phyloP scores from a whole-genome alignment of 2,113 vertebrate species.

The Panurus biarmicus region DNA sequence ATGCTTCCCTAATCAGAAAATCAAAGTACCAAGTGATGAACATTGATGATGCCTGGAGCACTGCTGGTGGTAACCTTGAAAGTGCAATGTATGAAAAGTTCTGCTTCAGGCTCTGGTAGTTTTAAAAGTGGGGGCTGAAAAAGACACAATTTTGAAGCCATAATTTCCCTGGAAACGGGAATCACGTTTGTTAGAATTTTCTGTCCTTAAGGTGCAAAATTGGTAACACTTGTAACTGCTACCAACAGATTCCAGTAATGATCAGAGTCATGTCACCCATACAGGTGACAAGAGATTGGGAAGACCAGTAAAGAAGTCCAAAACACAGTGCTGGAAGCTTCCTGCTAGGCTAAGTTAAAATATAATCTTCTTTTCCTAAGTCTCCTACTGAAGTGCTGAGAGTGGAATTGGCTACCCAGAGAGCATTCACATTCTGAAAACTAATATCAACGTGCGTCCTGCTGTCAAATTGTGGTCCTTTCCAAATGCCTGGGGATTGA shows the following conservation, averaged over 20 bases:
- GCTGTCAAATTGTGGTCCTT: conserved; percentile 5
- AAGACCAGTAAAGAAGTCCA: not conserved
- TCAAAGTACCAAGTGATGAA: not conserved
- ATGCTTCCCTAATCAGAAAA: conserved; percentile 20
- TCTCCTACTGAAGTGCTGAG: not conserved
- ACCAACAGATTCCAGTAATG: not conserved
- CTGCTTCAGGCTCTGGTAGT: not conserved
- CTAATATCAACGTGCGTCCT: accelerated
- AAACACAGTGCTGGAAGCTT: not conserved
- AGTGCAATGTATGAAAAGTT: not conserved
- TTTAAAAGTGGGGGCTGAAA: not conserved
- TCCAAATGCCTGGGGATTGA: not conserved
- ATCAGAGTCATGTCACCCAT: not conserved
- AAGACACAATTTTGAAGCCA: not conserved
- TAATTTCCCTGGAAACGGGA: not conserved
- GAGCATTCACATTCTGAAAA: not conserved
- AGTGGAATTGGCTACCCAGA: not conserved
- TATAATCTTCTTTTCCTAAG: not conserved
- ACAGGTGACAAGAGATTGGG: not conserved
- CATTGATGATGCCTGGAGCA: not conserved
- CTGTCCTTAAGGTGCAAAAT: not conserved
- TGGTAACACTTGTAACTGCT: not conserved
- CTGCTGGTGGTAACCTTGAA: not conserved
- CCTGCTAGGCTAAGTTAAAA: not conserved
- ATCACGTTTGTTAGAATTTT: not conserved